phyloP scores from a whole-genome alignment of 1,140 invertebrate species.

The Calycopis cecrops region DNA sequence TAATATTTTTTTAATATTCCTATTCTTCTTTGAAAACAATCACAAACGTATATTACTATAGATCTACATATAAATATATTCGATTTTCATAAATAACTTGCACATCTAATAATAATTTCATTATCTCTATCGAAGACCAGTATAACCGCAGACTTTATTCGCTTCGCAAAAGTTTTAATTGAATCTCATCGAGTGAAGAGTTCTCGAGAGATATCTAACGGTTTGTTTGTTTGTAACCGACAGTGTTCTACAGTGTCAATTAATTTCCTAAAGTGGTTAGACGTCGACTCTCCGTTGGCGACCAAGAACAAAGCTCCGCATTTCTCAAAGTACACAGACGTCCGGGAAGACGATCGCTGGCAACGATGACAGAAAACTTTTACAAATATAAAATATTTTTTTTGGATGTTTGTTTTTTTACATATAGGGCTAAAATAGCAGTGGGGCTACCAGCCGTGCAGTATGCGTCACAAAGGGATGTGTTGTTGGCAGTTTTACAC shows the following conservation, averaged over 20 bases:
- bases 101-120: constrained; percentile 32
- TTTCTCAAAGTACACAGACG: constrained; percentile 26
- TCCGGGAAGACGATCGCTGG: constrained; percentile 40
- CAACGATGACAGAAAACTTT: constrained; percentile 37
- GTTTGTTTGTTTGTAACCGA: constrained; percentile 48
- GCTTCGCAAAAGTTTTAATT: constrained; percentile 64
- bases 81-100: constrained; percentile 6
- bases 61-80: too few species aligned
- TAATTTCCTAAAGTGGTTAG: constrained; percentile 56
- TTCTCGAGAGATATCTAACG: constrained; percentile 44
- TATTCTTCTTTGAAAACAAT: too few species aligned
- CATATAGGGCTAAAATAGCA: not conserved
- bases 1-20: too few species aligned
- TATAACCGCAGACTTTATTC: constrained; percentile 37
- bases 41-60: too few species aligned
- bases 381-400: not conserved
- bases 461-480: not conserved
- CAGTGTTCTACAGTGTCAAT: constrained; percentile 48
- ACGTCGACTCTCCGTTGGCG: constrained; percentile 36
- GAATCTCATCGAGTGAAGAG: constrained; percentile 57
- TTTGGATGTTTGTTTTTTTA: not conserved
- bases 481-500: not conserved
- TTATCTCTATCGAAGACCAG: constrained; percentile 32
- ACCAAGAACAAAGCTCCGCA: constrained; percentile 47
- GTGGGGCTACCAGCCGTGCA: not conserved